Percentiles rank a stretch among this genome's conserved stretches.
Conservation (phyloP, 2,113 vertebrate species). For the Sylvia atricapilla region DNA sequence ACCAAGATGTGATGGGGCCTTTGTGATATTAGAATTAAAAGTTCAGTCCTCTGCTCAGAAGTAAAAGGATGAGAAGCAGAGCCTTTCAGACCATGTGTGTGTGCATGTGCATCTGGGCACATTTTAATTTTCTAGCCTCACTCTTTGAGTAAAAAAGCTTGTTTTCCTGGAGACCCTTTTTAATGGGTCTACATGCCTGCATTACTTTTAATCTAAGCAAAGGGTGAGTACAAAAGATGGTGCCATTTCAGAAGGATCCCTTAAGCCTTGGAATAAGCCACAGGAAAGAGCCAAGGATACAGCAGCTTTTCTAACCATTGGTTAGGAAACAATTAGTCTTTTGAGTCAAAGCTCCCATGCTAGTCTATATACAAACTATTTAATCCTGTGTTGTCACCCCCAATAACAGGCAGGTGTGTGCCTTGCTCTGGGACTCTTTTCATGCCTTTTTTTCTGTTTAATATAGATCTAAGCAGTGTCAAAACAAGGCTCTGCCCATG, state of each 20-base stretch:
- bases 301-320: conserved; percentile 62
- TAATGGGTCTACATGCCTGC: conserved; percentile 39
- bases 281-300: conserved; percentile 60
- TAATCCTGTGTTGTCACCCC: conserved; percentile 63
- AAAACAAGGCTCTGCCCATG: conserved; percentile 9
- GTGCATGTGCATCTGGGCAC: not conserved
- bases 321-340: conserved; percentile 62
- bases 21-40: conserved; percentile 52
- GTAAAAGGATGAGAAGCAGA: conserved; percentile 19
- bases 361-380: conserved; percentile 59
- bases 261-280: conserved; percentile 60
- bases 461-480: conserved; percentile 6
- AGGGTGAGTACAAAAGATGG: conserved; percentile 49
- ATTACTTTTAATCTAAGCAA: conserved; percentile 52
- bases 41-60: conserved; percentile 1
- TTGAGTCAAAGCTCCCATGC: conserved; percentile 44
- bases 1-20: conserved; percentile 30
- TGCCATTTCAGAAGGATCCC: conserved; percentile 56
- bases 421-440: conserved; percentile 23
- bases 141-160: conserved; percentile 4
- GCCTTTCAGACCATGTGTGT: not conserved
- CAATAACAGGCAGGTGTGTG: conserved; percentile 65
- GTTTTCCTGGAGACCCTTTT: conserved; percentile 35
- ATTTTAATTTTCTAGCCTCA: conserved; percentile 40
- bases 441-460: not conserved